A percentile compares a stretch with the other conserved stretches of the same genome.
phyloP scores from a whole-genome alignment of 2,888 invertebrate genomes.

The Pogonocherus hispidulus region DNA sequence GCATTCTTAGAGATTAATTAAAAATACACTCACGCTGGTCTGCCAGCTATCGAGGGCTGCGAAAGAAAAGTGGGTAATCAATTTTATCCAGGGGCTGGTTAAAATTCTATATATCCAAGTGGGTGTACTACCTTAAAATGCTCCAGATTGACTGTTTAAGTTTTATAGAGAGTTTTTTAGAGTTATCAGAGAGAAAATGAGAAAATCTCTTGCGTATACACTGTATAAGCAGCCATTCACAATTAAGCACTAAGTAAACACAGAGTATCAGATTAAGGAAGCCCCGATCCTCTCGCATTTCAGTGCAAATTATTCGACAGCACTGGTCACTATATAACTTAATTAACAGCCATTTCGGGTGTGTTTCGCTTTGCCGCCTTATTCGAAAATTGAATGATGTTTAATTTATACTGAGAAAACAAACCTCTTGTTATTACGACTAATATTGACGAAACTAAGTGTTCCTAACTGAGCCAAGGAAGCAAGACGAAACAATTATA shows the following conservation, averaged over 20 bases:
- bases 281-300: slow-evolving; percentile 43
- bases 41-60: slow-evolving; percentile 8
- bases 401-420: too few relatives aligned
- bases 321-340: slow-evolving; percentile 45
- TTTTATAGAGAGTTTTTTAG: too few relatives aligned
- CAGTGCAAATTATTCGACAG: slow-evolving; percentile 45
- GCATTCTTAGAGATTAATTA: too few relatives aligned
- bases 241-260: slow-evolving; percentile 45
- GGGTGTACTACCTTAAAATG: too few relatives aligned
- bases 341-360: slow-evolving; percentile 36
- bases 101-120: too few relatives aligned
- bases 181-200: too few relatives aligned
- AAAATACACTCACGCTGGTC: slow-evolving; percentile 1
- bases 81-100: slow-evolving; percentile 28
- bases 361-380: slow-evolving; percentile 34
- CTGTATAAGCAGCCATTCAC: slow-evolving; percentile 35
- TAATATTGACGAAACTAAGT: not conserved
- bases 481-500: too few relatives aligned
- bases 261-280: slow-evolving; percentile 40
- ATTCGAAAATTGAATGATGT: slow-evolving; percentile 5
- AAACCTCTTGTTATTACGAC: not conserved
- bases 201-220: too few relatives aligned
- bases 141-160: too few relatives aligned
- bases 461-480: too few relatives aligned
- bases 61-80: slow-evolving; percentile 32